Evolutionary conservation across 2,797 vertebrate species (phyloP), one percentile per base, ranked within the genome.

Genomic region (Limosa lapponica): DNA sequence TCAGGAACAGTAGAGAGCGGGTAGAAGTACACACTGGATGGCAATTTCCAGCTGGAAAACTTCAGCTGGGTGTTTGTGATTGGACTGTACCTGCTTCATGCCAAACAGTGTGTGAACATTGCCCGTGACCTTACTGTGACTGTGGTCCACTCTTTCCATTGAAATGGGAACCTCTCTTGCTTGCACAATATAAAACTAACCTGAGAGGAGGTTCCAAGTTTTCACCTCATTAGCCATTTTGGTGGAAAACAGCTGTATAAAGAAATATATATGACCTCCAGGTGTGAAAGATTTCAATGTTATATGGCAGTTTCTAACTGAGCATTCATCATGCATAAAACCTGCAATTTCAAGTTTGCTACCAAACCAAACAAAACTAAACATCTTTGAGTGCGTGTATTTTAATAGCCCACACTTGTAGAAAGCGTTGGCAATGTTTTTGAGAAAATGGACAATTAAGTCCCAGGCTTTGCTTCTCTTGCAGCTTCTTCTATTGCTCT

Each of bases 181-280:
- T 83, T 36, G 72, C 37, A 81, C 48, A 55, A 34, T 37, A 24
- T 58, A 84, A 77, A 93, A 71, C 54, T 82, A 70, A 82, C 55
- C 18, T 20, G 11, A 73, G 80, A 82, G 44, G 18, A 66, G 32
- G 37, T 77, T 96, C 90, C 87, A 82, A 75, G 82, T 84, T 90
- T 91, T 83, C 71, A 86, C 83, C 89, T 93, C 87, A 78, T 92
- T 77, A 91, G 65, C 67, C 51, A 71, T 92, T 92, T 91, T 90
- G 91, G 54, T 70, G 69, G 84, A 81, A 89, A 94, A 69, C 75
- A 97, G 92, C 89, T 96, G 89, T 82, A 67, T 72, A 95, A 86
- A 92, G 89, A 94, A 94, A 87, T 43, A 23, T 1, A 32, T 73
- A 77, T 66, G 61, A 87, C 94, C 93, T 71, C 43, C 85, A 95